Conservation (phyloP, 2,797 vertebrate genomes). For the Huso huso region DNA sequence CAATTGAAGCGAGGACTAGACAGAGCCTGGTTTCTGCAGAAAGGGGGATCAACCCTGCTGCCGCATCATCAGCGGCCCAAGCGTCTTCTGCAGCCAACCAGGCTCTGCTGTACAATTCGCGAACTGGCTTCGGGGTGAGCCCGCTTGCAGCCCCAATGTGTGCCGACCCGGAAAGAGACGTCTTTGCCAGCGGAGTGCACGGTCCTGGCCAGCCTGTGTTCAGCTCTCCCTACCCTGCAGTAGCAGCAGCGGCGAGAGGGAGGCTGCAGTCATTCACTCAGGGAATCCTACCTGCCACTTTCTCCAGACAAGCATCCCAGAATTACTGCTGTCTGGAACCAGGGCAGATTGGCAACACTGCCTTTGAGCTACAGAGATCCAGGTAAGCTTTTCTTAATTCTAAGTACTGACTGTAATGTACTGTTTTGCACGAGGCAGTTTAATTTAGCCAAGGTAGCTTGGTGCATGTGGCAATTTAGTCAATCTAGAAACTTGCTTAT, state of each 20-base stretch:
- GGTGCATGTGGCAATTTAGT: too few relatives aligned
- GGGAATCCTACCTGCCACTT: slow-evolving; percentile 73
- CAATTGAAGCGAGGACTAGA: slow-evolving; percentile 55
- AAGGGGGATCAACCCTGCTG: slow-evolving; percentile 28
- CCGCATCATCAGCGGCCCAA: slow-evolving; percentile 41
- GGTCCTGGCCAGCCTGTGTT: slow-evolving; percentile 50
- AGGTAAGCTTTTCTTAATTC: slow-evolving; percentile 54
- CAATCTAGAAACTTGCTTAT: too few relatives aligned
- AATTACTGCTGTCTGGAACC: slow-evolving; percentile 69
- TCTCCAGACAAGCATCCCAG: slow-evolving; percentile 66
- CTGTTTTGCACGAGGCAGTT: background rate
- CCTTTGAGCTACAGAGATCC: slow-evolving; percentile 82
- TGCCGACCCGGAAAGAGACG: slow-evolving; percentile 47
- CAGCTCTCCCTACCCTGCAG: slow-evolving; percentile 60
- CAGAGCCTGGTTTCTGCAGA: slow-evolving; percentile 52
- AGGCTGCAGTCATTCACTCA: slow-evolving; percentile 93
- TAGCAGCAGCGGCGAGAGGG: slow-evolving; percentile 60
- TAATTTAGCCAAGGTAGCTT: too few relatives aligned
- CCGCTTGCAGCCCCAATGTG: slow-evolving; percentile 25
- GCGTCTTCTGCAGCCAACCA: slow-evolving; percentile 52
- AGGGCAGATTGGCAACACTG: slow-evolving; percentile 60
- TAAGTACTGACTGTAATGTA: slow-evolving; percentile 2
- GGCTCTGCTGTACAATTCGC: slow-evolving; percentile 44
- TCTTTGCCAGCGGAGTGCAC: slow-evolving; percentile 58
- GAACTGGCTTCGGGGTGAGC: slow-evolving; percentile 37